Evolutionary conservation across 2,797 vertebrate genomes (phyloP).

Genomic region (Tokudaia tokunoshimensis): DNA sequence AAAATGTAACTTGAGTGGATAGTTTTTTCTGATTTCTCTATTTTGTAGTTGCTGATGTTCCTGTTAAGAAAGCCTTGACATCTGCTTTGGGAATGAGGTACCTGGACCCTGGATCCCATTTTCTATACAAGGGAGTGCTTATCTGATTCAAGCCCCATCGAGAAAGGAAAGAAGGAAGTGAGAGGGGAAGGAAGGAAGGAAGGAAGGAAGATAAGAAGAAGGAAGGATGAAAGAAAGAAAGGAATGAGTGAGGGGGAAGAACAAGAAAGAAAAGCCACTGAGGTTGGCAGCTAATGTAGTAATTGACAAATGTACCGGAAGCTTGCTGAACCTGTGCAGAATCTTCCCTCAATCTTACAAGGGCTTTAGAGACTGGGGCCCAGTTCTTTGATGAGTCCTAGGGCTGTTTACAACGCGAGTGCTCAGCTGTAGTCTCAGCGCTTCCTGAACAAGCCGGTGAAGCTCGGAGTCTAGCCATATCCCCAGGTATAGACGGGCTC

Average conservation of each 20-base stretch:
- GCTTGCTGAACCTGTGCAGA: fast-evolving
- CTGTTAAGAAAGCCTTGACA: slow-evolving; percentile 49
- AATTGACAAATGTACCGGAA: too few species aligned
- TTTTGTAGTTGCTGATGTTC: neutral
- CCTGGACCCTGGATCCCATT: neutral
- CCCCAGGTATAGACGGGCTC: neutral
- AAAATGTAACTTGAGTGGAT: neutral
- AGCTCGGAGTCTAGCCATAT: neutral
- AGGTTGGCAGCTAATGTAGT: neutral
- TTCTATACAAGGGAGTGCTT: neutral
- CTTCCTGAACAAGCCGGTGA: neutral
- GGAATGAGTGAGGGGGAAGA: neutral
- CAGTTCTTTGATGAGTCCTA: neutral
- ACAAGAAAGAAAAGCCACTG: neutral
- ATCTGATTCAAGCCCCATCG: neutral
- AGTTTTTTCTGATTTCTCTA: slow-evolving; percentile 24
- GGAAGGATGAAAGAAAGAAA: neutral
- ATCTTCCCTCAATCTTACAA: neutral
- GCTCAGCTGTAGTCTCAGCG: neutral
- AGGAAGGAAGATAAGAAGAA: neutral
- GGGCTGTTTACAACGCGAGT: neutral
- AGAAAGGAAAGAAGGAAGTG: neutral
- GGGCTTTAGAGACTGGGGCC: neutral
- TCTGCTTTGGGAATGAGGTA: slow-evolving; percentile 17
- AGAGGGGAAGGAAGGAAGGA: neutral